Conservation (phyloP, 2,888 invertebrate species). For the Amblyjoppa fuscipennis region DNA sequence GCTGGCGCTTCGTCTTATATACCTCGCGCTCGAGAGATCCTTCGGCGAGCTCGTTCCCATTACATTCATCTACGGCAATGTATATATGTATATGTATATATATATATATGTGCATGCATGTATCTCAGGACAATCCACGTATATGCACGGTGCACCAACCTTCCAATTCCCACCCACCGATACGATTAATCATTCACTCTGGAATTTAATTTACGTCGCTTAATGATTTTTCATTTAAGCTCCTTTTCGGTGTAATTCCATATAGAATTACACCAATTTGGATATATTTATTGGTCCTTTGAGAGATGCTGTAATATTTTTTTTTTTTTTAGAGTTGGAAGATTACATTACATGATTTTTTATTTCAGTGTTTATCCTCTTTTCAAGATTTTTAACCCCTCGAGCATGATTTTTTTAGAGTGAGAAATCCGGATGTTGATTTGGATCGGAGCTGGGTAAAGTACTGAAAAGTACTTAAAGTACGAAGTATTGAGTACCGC, state of each 20-base stretch:
- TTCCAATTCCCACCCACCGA: slow-evolving; percentile 60
- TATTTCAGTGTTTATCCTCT: not conserved
- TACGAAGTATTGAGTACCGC: no score
- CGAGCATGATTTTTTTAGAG: not conserved
- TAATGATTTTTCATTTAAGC: slow-evolving; percentile 23
- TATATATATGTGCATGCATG: no score
- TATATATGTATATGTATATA: not conserved
- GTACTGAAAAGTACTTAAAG: no score
- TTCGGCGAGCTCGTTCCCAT: slow-evolving; percentile 60
- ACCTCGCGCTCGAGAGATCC: slow-evolving; percentile 42
- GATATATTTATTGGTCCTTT: not conserved
- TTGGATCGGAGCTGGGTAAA: no score
- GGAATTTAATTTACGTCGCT: slow-evolving; percentile 55
- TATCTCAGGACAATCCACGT: not conserved
- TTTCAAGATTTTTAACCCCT: not conserved
- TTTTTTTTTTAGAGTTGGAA: not conserved
- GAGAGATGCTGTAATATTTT: not conserved
- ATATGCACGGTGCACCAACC: slow-evolving; percentile 27
- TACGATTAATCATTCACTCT: slow-evolving; percentile 53
- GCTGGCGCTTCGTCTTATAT: slow-evolving; percentile 37
- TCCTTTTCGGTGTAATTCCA: not conserved
- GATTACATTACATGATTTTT: not conserved
- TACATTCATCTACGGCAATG: slow-evolving; percentile 39
- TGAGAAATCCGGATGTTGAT: not conserved
- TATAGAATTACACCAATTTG: not conserved